Evolutionary conservation across 2,888 invertebrate genomes (phyloP).

Genomic region (Lacanobia wlatinum): DNA sequence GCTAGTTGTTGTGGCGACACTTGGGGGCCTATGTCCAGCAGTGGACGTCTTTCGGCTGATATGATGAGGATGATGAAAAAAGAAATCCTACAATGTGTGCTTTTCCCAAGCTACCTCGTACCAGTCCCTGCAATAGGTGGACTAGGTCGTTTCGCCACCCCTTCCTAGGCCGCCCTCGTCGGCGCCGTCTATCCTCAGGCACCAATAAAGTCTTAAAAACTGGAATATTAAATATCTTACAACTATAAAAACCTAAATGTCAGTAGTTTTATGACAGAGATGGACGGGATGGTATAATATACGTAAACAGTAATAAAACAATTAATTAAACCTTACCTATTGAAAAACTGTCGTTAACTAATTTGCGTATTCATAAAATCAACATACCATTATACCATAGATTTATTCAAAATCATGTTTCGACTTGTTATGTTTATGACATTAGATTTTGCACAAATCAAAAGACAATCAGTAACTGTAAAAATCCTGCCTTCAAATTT

Average conservation of each 20-base stretch:
- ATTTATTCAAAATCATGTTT: not conserved
- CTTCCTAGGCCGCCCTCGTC: too few species aligned
- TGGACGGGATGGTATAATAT: not conserved
- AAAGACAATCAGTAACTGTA: not conserved
- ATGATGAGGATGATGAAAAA: too few species aligned
- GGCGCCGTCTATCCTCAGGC: too few species aligned
- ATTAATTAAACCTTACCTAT: constrained; percentile 1
- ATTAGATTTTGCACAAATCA: not conserved
- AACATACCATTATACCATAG: not conserved
- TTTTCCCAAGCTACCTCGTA: too few species aligned
- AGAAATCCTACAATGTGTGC: too few species aligned
- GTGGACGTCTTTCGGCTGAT: too few species aligned
- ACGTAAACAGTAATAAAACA: constrained; percentile 5
- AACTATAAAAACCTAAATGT: not conserved
- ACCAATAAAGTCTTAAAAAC: not conserved
- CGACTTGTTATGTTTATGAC: not conserved
- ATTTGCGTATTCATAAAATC: constrained; percentile 19
- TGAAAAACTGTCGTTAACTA: constrained; percentile 3
- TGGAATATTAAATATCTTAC: not conserved
- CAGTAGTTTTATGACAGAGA: not conserved
- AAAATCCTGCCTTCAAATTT: too few species aligned
- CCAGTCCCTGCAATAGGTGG: too few species aligned
- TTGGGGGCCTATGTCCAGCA: too few species aligned
- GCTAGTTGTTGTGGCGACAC: too few species aligned
- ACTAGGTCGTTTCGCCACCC: too few species aligned